A percentile compares a stretch with the other conserved stretches of the same genome.
Evolutionary conservation across 1,140 invertebrate species (phyloP).

Genomic region (Diprion similis): DNA sequence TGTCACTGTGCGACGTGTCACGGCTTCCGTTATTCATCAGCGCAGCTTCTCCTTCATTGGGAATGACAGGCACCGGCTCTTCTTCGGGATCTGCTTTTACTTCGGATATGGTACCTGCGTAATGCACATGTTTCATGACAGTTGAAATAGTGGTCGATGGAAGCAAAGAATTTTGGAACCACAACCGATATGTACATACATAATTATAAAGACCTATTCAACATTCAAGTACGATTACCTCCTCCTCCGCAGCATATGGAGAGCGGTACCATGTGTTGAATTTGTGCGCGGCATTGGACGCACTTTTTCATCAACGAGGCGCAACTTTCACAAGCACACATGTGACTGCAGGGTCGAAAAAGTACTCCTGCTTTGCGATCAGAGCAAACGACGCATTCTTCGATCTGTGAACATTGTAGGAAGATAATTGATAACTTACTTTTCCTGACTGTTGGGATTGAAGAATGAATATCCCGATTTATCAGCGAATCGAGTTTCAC

Average conservation of each 20-base stretch:
- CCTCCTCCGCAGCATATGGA: slow-evolving; percentile 72
- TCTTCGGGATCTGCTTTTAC: slow-evolving; percentile 61
- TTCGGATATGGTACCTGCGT: slow-evolving; percentile 62
- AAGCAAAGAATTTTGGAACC: background rate
- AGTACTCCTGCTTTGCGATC: slow-evolving; percentile 90
- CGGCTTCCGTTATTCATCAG: slow-evolving; percentile 87
- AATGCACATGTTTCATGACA: background rate
- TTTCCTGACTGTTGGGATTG: no score
- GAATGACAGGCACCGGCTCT: slow-evolving; percentile 40
- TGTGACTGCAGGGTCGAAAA: slow-evolving; percentile 94
- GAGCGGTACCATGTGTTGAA: slow-evolving; percentile 78
- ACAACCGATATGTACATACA: background rate
- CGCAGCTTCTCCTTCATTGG: slow-evolving; percentile 46
- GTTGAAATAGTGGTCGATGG: background rate
- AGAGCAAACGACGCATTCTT: slow-evolving; percentile 96
- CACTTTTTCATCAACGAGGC: slow-evolving; percentile 96
- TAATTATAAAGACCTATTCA: background rate
- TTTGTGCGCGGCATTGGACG: slow-evolving; percentile 89
- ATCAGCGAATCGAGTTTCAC: background rate
- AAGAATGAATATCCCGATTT: no score
- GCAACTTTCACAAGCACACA: slow-evolving; percentile 93
- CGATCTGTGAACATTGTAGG: slow-evolving; percentile 70
- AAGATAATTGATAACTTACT: slow-evolving; percentile 11
- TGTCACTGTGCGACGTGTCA: slow-evolving; percentile 78
- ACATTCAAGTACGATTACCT: slow-evolving; percentile 37